Percentiles rank a stretch among this genome's conserved stretches.
Evolutionary conservation across 2,113 vertebrate genomes (phyloP).

Genomic region (Dasyprocta punctata): DNA sequence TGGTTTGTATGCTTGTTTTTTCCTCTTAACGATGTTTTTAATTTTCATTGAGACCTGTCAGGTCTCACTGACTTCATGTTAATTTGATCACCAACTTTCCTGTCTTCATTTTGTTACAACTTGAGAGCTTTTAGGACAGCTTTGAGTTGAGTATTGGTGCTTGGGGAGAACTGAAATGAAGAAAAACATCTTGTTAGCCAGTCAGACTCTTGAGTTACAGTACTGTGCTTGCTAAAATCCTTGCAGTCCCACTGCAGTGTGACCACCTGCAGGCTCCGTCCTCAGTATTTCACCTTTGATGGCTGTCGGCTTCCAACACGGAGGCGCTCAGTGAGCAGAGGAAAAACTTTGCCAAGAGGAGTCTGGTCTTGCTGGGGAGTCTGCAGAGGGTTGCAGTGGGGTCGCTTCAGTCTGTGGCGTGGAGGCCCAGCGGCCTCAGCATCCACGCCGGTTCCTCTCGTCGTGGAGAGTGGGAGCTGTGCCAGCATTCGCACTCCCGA

Average conservation of each 20-base stretch:
- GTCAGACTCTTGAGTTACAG: slow-evolving; percentile 40
- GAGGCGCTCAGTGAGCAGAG: not conserved
- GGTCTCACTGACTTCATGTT: not conserved
- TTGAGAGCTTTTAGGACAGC: not conserved
- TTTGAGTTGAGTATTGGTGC: not conserved
- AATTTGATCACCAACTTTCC: not conserved
- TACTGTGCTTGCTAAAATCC: not conserved
- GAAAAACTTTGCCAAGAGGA: slow-evolving; percentile 15
- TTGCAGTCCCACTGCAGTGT: not conserved
- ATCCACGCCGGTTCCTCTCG: not conserved
- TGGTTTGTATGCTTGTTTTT: not conserved
- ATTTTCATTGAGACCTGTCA: not conserved
- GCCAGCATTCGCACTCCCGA: not conserved
- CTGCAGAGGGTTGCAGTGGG: not conserved
- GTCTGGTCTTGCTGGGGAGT: not conserved
- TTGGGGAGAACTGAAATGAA: slow-evolving; percentile 51
- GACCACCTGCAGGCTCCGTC: not conserved
- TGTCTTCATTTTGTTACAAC: slow-evolving; percentile 40
- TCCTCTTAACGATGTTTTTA: not conserved
- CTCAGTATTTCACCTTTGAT: not conserved
- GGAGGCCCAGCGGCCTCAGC: not conserved
- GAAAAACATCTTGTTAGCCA: not conserved
- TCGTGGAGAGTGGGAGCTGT: not conserved
- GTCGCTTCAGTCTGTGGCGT: not conserved
- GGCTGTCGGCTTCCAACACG: not conserved